Evolutionary conservation across 2,888 invertebrate species (phyloP), one percentile per base, ranked within the genome.

Genomic region (Entomobrya proxima): DNA sequence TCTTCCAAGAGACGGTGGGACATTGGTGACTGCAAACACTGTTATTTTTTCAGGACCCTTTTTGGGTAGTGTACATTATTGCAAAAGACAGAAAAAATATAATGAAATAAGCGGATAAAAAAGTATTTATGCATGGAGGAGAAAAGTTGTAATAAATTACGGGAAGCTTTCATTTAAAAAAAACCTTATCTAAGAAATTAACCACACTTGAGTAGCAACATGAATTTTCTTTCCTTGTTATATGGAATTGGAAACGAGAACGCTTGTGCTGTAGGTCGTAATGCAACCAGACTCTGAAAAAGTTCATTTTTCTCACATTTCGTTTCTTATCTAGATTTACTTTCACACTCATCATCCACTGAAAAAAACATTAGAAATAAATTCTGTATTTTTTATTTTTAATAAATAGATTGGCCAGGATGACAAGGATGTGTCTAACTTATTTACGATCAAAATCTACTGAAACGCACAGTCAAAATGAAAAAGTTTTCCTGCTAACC

Each of bases 61-160:
- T 69, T 37, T 69, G 13, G 13, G n/a, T n/a, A n/a, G n/a, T n/a
- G 7, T 37, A 37, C 24, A 24, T 7, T 30, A 47, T 40, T 27
- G 24, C 27, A 44, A 27, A 58, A 40, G 40, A 55, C 15, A 81
- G 44, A 79, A 79, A 74, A 76, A 78, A 78, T 67, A 77, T 52
- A 72, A 72, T 78, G 69, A 85, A 75, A 85, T 64, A 61, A 64
- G 40, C 47, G 84, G 84, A 85, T 85, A 78, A 85, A 78, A 78
- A 75, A 72, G 74, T 80, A 80, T 85, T 85, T 80, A 85, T 85
- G 85, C 79, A 80, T 85, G 75, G 80, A 50, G 52, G 76, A 85
- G 55, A 76, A 74, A 85, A 85, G 64, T 35, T 74, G 67, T 44
- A 85, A 85, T 79, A 85, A 85, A 85, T 85, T 85, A 80, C 85